Evolutionary conservation across 1,140 invertebrate species (phyloP).

Genomic region (Parasteatoda tepidariorum): DNA sequence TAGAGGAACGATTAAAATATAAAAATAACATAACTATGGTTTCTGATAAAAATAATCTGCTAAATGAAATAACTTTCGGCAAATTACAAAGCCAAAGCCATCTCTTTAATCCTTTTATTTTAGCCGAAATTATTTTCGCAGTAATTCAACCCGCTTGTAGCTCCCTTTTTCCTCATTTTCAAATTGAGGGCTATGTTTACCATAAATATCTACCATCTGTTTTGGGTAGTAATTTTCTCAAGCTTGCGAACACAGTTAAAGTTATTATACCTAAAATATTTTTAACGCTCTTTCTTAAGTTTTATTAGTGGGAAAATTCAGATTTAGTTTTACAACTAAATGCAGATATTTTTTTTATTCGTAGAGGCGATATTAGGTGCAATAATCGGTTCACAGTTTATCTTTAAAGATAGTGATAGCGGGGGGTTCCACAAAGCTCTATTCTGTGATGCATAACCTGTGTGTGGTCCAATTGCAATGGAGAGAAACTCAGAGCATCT

Average conservation of each 20-base stretch:
- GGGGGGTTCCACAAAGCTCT: neutral
- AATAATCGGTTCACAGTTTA: slow-evolving; percentile 29
- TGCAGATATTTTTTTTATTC: neutral
- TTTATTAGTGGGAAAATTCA: neutral
- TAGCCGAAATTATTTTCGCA: neutral
- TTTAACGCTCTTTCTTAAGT: slow-evolving; percentile 37
- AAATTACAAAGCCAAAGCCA: too few species aligned
- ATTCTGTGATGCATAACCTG: neutral
- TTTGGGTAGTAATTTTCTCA: slow-evolving; percentile 3
- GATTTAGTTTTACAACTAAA: slow-evolving; percentile 3
- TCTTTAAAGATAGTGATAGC: slow-evolving; percentile 43
- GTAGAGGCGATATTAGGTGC: neutral
- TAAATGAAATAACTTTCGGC: too few species aligned
- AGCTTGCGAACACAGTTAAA: neutral
- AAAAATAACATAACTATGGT: too few species aligned
- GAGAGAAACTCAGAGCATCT: neutral
- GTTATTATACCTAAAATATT: slow-evolving; percentile 33
- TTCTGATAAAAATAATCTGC: too few species aligned
- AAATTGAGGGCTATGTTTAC: slow-evolving; percentile 47
- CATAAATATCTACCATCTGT: slow-evolving; percentile 54
- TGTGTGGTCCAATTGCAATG: neutral
- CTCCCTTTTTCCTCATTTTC: neutral
- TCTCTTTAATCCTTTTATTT: neutral
- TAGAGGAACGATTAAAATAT: too few species aligned
- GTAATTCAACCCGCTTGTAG: neutral